A percentile compares a stretch with the other conserved stretches of the same genome.
These are phyloP conservation scores for Ondatra zibethicus DNA, from an alignment of 2,113 vertebrate genomes.

Conservation along the genomic window DNA sequence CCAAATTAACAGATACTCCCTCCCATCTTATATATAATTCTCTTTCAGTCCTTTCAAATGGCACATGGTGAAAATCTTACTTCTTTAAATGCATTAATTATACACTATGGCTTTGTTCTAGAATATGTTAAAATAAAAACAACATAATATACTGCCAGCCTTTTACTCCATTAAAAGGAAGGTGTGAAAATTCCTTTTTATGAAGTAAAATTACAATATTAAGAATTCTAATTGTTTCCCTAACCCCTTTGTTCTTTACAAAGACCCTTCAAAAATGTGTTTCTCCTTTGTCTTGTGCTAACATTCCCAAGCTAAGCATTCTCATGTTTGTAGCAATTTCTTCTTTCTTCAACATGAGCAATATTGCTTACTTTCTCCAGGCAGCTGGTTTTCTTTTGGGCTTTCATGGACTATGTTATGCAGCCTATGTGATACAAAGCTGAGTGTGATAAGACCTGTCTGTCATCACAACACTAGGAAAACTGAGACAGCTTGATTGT, in stretches of 20 bases:
- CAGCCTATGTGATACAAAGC: accelerated
- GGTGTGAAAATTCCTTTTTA: background rate
- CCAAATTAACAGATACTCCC: background rate
- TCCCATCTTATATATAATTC: background rate
- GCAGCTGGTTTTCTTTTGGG: background rate
- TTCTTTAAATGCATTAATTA: background rate
- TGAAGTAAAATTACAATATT: background rate
- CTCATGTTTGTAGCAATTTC: background rate
- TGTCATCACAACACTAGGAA: background rate
- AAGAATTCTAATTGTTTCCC: background rate
- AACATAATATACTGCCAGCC: accelerated
- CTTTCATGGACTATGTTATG: background rate
- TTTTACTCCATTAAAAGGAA: background rate
- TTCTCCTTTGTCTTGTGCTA: background rate
- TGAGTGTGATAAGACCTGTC: accelerated
- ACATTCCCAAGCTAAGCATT: background rate
- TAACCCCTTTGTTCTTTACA: background rate
- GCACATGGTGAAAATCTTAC: background rate
- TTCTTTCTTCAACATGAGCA: background rate
- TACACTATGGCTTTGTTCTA: background rate
- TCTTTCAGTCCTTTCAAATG: background rate
- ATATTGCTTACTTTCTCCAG: background rate
- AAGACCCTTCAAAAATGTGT: background rate
- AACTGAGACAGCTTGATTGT: no score
- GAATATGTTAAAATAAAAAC: background rate